Evolutionary conservation across 2,113 vertebrate genomes (phyloP).

Genomic region (Gulo gulo): DNA sequence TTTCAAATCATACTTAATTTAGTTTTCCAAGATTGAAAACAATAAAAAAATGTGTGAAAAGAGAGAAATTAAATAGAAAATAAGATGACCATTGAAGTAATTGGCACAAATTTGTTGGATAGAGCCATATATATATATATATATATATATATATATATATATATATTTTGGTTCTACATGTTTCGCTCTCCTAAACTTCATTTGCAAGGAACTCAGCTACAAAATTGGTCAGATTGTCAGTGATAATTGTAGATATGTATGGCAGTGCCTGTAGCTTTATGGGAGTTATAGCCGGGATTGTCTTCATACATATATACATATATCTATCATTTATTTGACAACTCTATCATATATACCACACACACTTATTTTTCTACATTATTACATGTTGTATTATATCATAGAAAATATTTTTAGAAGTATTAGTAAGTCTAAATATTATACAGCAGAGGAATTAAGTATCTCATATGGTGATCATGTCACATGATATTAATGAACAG

Average conservation of each 20-base stretch:
- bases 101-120: background rate
- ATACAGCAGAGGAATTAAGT: background rate
- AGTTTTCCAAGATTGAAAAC: accelerated
- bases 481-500: background rate
- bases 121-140: too few relatives aligned
- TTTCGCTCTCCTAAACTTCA: background rate
- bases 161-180: background rate
- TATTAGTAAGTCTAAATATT: background rate
- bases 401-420: background rate
- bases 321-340: background rate
- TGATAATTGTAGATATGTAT: background rate
- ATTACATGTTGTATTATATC: background rate
- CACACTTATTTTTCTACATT: background rate
- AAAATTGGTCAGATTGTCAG: background rate
- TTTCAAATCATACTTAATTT: background rate
- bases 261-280: background rate
- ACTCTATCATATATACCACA: background rate
- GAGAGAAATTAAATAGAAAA: background rate
- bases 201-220: background rate
- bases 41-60: background rate
- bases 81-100: background rate
- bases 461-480: background rate
- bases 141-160: too few relatives aligned
- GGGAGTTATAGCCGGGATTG: background rate
- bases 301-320: too few relatives aligned